Conservation (phyloP, 2,113 vertebrate species). For the Alces alces region DNA sequence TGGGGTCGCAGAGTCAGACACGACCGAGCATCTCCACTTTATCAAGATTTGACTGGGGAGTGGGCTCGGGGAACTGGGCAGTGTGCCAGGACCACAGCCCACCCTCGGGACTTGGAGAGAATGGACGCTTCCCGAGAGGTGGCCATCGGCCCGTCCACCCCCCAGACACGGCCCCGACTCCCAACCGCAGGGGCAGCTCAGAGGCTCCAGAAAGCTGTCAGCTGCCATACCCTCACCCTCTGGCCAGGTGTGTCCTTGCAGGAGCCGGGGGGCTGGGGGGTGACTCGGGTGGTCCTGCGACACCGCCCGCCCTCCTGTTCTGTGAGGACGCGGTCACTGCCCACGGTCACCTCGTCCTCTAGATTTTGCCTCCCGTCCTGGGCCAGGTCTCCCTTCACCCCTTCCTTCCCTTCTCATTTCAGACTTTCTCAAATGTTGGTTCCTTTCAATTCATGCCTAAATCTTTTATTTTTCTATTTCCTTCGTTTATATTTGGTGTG, state of each 20-base stretch:
- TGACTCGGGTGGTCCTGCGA: accelerated
- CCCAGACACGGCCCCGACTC: background rate
- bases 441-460: background rate
- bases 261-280: background rate
- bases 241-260: accelerated
- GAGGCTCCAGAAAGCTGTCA: background rate
- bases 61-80: background rate
- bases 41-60: background rate
- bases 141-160: accelerated
- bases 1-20: background rate
- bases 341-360: accelerated
- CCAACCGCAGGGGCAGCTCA: background rate
- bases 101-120: background rate
- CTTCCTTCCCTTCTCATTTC: background rate
- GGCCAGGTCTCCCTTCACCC: too few species aligned
- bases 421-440: background rate
- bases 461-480: background rate
- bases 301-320: accelerated
- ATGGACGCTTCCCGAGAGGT: accelerated
- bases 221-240: background rate
- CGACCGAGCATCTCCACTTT: background rate
- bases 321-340: accelerated
- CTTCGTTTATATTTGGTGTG: background rate
- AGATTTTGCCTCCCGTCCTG: accelerated
- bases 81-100: background rate